Evolutionary conservation across 2,113 vertebrate genomes (phyloP).

Genomic region (Todiramphus saurophagus): DNA sequence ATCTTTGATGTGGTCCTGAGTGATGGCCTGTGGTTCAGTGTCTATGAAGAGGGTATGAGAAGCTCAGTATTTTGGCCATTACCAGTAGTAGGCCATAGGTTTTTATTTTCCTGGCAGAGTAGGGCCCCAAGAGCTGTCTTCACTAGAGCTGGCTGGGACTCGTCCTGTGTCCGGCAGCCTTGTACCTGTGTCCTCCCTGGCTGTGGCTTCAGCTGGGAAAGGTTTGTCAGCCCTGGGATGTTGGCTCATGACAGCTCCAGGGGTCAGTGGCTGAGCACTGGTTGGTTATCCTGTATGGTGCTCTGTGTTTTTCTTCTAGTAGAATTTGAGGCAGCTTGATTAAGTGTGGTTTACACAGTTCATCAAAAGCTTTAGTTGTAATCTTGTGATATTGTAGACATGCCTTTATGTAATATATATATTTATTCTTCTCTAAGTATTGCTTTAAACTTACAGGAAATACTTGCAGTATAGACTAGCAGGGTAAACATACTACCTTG

Average conservation of each 20-base stretch:
- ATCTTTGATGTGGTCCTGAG: neutral
- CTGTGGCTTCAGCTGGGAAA: neutral
- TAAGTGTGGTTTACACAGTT: neutral
- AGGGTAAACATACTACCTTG: neutral
- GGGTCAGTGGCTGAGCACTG: neutral
- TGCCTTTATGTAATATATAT: neutral
- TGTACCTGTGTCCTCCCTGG: fast-evolving
- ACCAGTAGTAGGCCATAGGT: neutral
- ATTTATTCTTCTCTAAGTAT: neutral
- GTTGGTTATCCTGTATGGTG: neutral
- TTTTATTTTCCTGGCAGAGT: neutral
- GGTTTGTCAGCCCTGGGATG: neutral
- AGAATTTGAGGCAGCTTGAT: neutral
- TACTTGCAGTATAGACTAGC: neutral
- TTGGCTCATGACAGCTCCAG: neutral
- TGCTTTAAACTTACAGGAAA: neutral
- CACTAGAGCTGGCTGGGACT: fast-evolving
- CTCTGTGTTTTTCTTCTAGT: neutral
- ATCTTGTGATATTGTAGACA: neutral
- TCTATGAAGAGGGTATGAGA: neutral
- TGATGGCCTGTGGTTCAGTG: neutral
- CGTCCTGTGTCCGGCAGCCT: neutral
- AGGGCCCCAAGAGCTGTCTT: fast-evolving
- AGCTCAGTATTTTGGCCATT: neutral
- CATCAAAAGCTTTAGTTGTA: neutral